A percentile compares a stretch with the other conserved stretches of the same genome.
Conservation (phyloP, 1,140 invertebrate genomes). For the Cotesia typhae region DNA sequence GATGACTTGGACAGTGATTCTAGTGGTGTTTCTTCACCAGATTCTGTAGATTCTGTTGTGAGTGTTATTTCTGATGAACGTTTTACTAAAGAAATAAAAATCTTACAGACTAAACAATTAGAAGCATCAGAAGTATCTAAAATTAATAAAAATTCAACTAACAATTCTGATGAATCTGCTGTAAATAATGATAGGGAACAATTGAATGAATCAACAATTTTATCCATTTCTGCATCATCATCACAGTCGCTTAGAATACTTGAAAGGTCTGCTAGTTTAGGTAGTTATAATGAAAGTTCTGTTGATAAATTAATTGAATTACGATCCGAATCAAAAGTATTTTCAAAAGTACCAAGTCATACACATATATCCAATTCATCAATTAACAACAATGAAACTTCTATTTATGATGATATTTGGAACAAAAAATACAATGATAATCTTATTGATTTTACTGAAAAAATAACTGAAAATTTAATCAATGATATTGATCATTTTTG, state of each 20-base stretch:
- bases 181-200: background rate
- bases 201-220: constrained; percentile 12
- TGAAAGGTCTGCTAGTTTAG: constrained; percentile 74
- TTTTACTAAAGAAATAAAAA: constrained; percentile 47
- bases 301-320: constrained; percentile 69
- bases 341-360: background rate
- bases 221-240: constrained; percentile 26
- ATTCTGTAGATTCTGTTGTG: constrained; percentile 86
- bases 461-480: constrained; percentile 76
- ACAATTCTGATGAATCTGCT: background rate
- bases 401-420: constrained; percentile 65
- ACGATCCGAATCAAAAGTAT: constrained; percentile 7
- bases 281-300: constrained; percentile 73
- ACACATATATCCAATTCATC: background rate
- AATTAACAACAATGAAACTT: constrained; percentile 2
- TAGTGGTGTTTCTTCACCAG: constrained; percentile 84
- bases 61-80: constrained; percentile 68
- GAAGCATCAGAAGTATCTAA: background rate
- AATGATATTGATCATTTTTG: constrained; percentile 78
- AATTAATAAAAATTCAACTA: constrained; percentile 8
- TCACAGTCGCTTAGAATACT: constrained; percentile 64
- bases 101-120: background rate
- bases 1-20: constrained; percentile 91
- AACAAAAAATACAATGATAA: constrained; percentile 74
- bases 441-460: constrained; percentile 80